phyloP scores from a whole-genome alignment of 2,113 vertebrate genomes.

The Manacus vitellinus region DNA sequence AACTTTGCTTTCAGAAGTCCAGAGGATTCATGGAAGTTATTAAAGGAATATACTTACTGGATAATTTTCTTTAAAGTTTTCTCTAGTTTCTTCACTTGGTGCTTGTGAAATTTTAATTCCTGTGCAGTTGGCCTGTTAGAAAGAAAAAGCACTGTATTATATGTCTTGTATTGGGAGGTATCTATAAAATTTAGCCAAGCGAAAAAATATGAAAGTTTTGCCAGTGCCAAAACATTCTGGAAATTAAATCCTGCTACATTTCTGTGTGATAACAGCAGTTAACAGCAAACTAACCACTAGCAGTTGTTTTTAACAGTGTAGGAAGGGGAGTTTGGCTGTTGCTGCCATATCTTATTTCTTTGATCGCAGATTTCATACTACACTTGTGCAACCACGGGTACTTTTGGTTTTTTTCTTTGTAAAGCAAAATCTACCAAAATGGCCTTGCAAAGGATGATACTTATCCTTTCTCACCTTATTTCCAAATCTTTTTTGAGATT shows the following conservation, averaged over 20 bases:
- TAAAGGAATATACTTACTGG: slow-evolving; percentile 68
- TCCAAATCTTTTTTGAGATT: slow-evolving; percentile 81
- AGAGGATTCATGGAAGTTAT: not conserved
- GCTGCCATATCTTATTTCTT: not conserved
- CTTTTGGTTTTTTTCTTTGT: not conserved
- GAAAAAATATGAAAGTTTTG: not conserved
- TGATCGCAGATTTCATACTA: not conserved
- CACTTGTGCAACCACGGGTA: not conserved
- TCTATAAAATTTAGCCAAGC: not conserved
- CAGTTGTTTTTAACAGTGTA: not conserved
- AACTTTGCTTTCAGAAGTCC: not conserved
- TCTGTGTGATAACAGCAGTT: not conserved
- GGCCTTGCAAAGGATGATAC: not conserved
- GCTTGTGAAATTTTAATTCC: slow-evolving; percentile 83
- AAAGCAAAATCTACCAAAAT: not conserved
- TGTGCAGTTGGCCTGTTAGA: slow-evolving; percentile 74
- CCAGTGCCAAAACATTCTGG: not conserved
- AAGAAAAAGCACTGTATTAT: not conserved
- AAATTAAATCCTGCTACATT: not conserved
- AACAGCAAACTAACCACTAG: not conserved
- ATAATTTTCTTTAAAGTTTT: slow-evolving; percentile 71
- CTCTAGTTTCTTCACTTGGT: slow-evolving; percentile 82
- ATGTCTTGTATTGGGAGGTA: not conserved
- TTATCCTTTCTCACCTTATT: slow-evolving; percentile 73
- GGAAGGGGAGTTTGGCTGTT: not conserved